Evolutionary conservation across 2,888 invertebrate genomes (phyloP), one percentile per base, ranked within the genome.

Genomic region (Alsophila aescularia): DNA sequence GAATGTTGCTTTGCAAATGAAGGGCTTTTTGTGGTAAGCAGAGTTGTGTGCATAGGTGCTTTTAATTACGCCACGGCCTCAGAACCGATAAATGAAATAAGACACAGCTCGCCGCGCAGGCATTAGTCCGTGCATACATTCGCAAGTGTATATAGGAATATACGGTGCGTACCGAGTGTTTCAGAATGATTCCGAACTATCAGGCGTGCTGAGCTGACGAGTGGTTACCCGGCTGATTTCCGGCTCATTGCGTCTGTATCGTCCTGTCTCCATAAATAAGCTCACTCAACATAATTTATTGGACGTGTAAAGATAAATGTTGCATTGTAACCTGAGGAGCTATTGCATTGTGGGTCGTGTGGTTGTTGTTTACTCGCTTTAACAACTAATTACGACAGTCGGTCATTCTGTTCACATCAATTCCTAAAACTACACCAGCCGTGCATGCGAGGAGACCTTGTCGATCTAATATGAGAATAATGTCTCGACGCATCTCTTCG

Each of bases 131-230:
- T 71, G 18, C 21, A 36, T 69, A 68, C 70, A 77, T 77, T 77
- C 72, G 73, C 72, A 70, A 73, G 74, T 83, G 78, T 77, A 78
- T 83, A 84, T 79, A 68, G 75, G 72, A 87, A 83, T 84, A 83
- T 81, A 81, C 73, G 43, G 14, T 2, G 21, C 48, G 34, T 34
- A 9, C 72, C 60, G 70, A 65, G 68, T 69, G 75, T 83, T 85
- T 79, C n/a, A n/a, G n/a, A n/a, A n/a, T n/a, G n/a, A n/a, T n/a
- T n/a, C n/a, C 83, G 68, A 70, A 50, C 81, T 82, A 84, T 75
- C 83, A 85, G 69, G 62, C 73, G 65, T 66, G 72, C 72, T 68
- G 68, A 74, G 76, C 77, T 78, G 82, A 77, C 79, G 77, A 79
- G 74, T 75, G 81, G 78, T 75, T 74, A 69, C 63, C 64, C 70